phyloP scores from a whole-genome alignment of 1,140 invertebrate genomes.

The Notospermus geniculatus region DNA sequence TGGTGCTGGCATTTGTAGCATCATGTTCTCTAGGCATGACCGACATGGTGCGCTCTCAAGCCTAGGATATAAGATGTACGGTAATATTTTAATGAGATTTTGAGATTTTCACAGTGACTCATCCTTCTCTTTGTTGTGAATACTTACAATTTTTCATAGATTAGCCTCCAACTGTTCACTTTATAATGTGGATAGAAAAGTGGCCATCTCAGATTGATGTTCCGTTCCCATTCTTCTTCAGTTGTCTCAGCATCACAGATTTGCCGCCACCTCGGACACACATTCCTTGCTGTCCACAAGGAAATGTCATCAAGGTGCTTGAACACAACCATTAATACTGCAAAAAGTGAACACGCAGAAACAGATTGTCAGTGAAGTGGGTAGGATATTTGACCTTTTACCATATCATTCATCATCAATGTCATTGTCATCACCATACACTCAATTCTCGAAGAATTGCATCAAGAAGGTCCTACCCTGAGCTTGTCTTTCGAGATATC shows the following conservation, averaged over 20 bases:
- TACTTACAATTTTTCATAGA: slow-evolving; percentile 63
- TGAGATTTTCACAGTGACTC: slow-evolving; percentile 15
- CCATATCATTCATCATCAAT: too few relatives aligned
- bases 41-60: slow-evolving; percentile 79
- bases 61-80: slow-evolving; percentile 43
- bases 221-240: slow-evolving; percentile 73
- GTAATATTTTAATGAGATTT: slow-evolving; percentile 33
- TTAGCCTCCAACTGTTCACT: slow-evolving; percentile 75
- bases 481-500: too few relatives aligned
- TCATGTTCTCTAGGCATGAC: slow-evolving; percentile 68
- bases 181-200: slow-evolving; percentile 71
- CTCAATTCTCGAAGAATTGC: too few relatives aligned
- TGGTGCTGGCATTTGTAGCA: slow-evolving; percentile 45
- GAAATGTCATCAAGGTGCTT: slow-evolving; percentile 88
- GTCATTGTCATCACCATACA: too few relatives aligned
- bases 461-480: too few relatives aligned
- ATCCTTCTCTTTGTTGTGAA: too few relatives aligned
- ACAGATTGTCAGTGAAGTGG: too few relatives aligned
- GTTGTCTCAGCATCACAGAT: slow-evolving; percentile 74
- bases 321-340: slow-evolving; percentile 83
- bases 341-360: slow-evolving; percentile 31
- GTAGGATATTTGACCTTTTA: too few relatives aligned
- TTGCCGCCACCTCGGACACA: slow-evolving; percentile 79
- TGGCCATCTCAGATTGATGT: slow-evolving; percentile 75
- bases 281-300: slow-evolving; percentile 79